phyloP scores from a whole-genome alignment of 2,888 invertebrate genomes.

The Agrotis clavis region DNA sequence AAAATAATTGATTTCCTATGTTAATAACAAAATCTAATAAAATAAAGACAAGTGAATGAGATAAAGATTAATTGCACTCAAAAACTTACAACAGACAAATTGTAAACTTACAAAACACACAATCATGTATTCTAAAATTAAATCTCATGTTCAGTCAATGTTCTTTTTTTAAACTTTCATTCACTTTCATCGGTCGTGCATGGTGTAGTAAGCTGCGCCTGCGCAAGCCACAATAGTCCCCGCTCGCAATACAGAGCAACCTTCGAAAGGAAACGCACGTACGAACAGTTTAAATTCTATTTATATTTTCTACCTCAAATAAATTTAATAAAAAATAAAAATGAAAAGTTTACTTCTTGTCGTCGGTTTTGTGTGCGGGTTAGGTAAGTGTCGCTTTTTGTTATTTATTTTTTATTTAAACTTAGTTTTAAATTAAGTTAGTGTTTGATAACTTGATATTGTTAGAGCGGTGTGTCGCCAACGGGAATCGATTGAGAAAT shows the following conservation, averaged over 20 bases:
- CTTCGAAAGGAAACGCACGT: slow-evolving; percentile 86
- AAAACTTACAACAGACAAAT: slow-evolving; percentile 1
- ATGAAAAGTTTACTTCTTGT: slow-evolving; percentile 83
- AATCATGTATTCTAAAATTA: slow-evolving; percentile 26
- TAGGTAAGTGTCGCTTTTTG: slow-evolving; percentile 78
- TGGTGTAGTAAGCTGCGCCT: slow-evolving; percentile 71
- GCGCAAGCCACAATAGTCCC: slow-evolving; percentile 75
- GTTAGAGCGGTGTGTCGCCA: slow-evolving; percentile 27
- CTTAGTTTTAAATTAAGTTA: slow-evolving; percentile 35
- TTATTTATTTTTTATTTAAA: slow-evolving; percentile 21
- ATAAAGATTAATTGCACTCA: slow-evolving; percentile 38
- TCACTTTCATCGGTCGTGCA: slow-evolving; percentile 68
- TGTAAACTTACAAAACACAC: slow-evolving; percentile 2
- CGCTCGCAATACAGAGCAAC: slow-evolving; percentile 84
- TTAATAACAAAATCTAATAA: slow-evolving; percentile 29
- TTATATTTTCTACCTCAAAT: slow-evolving; percentile 68
- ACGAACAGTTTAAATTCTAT: slow-evolving; percentile 69
- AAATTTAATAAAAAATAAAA: slow-evolving; percentile 60
- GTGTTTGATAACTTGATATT: slow-evolving; percentile 35
- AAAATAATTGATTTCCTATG: slow-evolving; percentile 42
- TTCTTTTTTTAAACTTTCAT: slow-evolving; percentile 62
- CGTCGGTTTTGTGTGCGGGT: slow-evolving; percentile 77
- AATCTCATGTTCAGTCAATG: slow-evolving; percentile 41
- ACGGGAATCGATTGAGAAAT: slow-evolving; percentile 48
- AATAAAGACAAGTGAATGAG: slow-evolving; percentile 2